These are phyloP conservation scores for Fregetta grallaria DNA, from an alignment of 2,113 vertebrate genomes.

Conservation along the genomic window DNA sequence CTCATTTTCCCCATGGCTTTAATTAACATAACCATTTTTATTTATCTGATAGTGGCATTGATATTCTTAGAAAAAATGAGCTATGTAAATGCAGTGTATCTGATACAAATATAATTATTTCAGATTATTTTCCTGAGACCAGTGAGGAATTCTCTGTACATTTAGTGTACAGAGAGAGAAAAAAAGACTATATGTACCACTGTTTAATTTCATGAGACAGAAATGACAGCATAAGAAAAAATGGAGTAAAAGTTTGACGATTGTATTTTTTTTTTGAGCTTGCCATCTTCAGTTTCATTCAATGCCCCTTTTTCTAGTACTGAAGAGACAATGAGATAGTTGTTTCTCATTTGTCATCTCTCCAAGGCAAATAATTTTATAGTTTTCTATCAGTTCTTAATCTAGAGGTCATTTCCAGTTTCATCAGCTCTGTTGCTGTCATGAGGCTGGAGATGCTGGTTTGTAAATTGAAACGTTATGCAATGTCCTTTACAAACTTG, in stretches of 20 bases:
- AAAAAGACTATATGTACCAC: background rate
- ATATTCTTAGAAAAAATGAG: background rate
- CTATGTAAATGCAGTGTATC: background rate
- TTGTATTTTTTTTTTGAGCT: background rate
- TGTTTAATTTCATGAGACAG: background rate
- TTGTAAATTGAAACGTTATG: background rate
- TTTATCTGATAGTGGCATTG: background rate
- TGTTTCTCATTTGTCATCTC: background rate
- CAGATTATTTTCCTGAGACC: background rate
- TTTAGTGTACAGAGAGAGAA: background rate
- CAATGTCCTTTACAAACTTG: background rate
- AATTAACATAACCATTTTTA: background rate
- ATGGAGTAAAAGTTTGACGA: fast-evolving
- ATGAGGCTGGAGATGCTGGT: background rate
- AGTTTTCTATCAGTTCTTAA: background rate
- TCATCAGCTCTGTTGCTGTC: background rate
- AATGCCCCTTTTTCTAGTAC: background rate
- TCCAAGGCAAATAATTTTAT: background rate
- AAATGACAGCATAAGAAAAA: background rate
- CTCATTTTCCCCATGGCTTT: background rate
- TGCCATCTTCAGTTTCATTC: background rate
- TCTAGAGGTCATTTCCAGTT: background rate
- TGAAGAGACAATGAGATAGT: background rate
- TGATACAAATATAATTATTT: background rate
- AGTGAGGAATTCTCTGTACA: background rate